phyloP scores from a whole-genome alignment of 2,797 vertebrate genomes.

The Dendrocincla fuliginosa region DNA sequence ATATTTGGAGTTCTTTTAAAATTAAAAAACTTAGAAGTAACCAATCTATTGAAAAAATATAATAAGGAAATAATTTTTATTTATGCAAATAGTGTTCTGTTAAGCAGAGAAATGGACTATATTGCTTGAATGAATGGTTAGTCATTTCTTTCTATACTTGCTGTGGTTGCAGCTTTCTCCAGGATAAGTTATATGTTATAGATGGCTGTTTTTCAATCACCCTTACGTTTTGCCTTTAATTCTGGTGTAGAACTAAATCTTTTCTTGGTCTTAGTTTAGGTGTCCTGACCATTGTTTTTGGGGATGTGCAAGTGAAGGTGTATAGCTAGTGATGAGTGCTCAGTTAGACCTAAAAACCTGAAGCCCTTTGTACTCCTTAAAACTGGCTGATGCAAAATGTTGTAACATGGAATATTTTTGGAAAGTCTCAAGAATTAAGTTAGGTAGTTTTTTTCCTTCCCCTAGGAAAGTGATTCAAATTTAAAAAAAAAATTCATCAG shows the following conservation, averaged over 20 bases:
- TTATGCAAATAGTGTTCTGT: neutral
- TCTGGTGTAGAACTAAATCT: neutral
- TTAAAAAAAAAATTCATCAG: neutral
- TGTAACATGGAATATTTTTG: neutral
- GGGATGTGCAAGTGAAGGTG: neutral
- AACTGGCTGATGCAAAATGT: neutral
- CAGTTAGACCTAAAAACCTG: neutral
- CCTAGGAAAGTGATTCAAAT: neutral
- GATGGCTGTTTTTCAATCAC: neutral
- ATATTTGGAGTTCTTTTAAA: neutral
- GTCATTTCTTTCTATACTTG: neutral
- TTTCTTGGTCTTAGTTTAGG: neutral
- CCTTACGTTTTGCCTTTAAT: neutral
- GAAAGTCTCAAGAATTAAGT: neutral
- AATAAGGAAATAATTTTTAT: neutral
- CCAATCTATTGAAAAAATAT: neutral
- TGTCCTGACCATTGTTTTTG: neutral
- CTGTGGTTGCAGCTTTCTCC: neutral
- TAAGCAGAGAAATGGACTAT: neutral
- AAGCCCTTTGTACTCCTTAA: neutral
- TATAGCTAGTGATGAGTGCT: neutral
- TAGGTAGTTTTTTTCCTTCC: neutral
- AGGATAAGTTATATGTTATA: neutral
- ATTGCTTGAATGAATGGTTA: neutral
- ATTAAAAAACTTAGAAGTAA: neutral